Conservation (phyloP, 2,113 vertebrate species). For the Ginglymostoma cirratum region DNA sequence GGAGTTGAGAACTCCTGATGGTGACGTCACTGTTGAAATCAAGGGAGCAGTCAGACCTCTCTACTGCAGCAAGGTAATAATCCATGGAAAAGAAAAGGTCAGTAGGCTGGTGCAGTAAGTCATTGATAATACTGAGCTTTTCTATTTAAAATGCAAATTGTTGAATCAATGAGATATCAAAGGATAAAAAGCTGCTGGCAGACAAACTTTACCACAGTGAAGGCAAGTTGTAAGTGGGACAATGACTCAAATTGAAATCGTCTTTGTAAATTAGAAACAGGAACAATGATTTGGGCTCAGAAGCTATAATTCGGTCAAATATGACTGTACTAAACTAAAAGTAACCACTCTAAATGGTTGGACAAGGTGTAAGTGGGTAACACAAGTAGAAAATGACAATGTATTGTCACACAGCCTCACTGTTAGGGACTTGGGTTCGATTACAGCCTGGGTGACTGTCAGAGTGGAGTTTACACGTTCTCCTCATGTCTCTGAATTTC, state of each 20-base stretch:
- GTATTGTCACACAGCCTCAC: neutral
- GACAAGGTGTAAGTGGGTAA: neutral
- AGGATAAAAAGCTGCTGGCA: neutral
- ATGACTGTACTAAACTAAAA: neutral
- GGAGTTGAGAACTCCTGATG: no score
- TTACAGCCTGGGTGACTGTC: no score
- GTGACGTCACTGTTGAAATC: no score
- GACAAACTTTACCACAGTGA: neutral
- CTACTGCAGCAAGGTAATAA: no score
- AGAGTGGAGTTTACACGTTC: no score
- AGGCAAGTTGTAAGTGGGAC: neutral
- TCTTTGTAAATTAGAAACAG: neutral
- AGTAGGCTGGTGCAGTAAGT: no score
- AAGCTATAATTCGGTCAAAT: neutral
- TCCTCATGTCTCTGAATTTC: no score
- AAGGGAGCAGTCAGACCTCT: no score
- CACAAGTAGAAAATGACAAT: neutral
- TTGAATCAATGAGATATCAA: neutral
- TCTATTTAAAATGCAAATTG: neutral
- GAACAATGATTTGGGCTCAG: neutral
- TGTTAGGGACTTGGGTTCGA: no score
- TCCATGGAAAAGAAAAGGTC: no score
- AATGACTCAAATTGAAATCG: neutral
- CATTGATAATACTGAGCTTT: no score
- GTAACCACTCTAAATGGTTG: neutral